Percentiles rank a stretch among this genome's conserved stretches.
Conservation (phyloP, 2,888 invertebrate species). For the Erebia palarica region DNA sequence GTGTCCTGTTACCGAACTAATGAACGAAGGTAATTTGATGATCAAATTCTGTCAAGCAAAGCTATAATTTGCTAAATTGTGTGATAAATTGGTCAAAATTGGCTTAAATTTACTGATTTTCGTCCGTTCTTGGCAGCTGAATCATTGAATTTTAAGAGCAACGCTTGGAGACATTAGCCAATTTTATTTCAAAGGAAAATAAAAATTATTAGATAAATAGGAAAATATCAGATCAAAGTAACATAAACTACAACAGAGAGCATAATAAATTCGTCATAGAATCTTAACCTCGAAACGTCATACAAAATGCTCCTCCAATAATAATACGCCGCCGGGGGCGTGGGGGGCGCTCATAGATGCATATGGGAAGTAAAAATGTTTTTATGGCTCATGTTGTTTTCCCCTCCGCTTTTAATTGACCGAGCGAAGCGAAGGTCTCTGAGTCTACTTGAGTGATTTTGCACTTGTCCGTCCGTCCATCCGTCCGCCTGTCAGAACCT, state of each 20-base stretch:
- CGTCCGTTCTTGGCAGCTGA: slow-evolving; percentile 20
- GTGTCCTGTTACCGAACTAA: slow-evolving; percentile 27
- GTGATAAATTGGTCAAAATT: slow-evolving; percentile 36
- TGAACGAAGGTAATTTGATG: slow-evolving; percentile 36
- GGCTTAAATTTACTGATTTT: slow-evolving; percentile 32
- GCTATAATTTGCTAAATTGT: slow-evolving; percentile 42
- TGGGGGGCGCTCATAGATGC: too few species aligned
- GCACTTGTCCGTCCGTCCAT: too few species aligned
- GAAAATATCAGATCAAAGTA: slow-evolving; percentile 1
- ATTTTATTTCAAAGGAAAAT: too few species aligned
- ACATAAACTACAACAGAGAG: slow-evolving; percentile 1
- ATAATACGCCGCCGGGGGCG: neutral
- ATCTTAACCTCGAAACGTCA: slow-evolving; percentile 24
- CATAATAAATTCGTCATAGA: slow-evolving; percentile 6
- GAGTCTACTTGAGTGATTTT: too few species aligned
- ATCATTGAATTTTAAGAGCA: slow-evolving; percentile 18
- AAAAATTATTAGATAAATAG: neutral
- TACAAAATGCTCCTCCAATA: slow-evolving; percentile 16
- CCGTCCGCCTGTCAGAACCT: too few species aligned
- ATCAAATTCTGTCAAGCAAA: slow-evolving; percentile 40
- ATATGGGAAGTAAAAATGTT: too few species aligned
- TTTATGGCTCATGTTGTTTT: too few species aligned
- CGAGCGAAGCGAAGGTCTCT: too few species aligned
- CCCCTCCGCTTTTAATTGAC: too few species aligned
- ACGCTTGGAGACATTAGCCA: neutral